A percentile compares a stretch with the other conserved stretches of the same genome.
Evolutionary conservation across 2,888 invertebrate species (phyloP).

Genomic region (Dasysyrphus tricinctus): DNA sequence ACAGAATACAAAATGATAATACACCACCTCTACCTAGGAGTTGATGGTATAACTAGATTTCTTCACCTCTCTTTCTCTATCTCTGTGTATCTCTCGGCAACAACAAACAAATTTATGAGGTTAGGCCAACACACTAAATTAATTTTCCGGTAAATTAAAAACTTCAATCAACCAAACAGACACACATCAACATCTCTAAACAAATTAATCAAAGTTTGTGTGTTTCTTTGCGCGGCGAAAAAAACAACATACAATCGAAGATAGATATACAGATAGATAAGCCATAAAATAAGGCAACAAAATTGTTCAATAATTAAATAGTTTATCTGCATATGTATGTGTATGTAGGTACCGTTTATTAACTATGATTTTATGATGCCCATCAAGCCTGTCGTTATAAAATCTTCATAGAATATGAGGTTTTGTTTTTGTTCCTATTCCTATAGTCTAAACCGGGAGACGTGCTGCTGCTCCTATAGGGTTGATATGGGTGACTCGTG

Average conservation of each 20-base stretch:
- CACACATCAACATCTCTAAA: constrained; percentile 57
- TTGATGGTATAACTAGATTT: not conserved
- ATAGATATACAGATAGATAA: not conserved
- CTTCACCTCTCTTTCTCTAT: not conserved
- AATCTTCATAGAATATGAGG: constrained; percentile 38
- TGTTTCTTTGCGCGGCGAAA: constrained; percentile 1
- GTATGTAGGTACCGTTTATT: constrained; percentile 53
- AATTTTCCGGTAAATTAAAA: constrained; percentile 74
- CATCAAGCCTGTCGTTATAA: constrained; percentile 41
- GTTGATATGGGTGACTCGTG: constrained; percentile 52
- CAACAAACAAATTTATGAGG: constrained; percentile 67
- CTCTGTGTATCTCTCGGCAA: not conserved
- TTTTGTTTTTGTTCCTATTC: not conserved
- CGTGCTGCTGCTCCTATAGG: not conserved
- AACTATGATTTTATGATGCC: constrained; percentile 69
- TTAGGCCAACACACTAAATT: constrained; percentile 70
- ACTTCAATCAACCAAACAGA: constrained; percentile 67
- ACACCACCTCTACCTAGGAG: not conserved
- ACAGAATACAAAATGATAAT: not conserved
- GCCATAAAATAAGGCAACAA: constrained; percentile 46
- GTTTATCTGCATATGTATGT: not conserved
- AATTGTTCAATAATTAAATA: constrained; percentile 58
- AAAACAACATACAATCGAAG: constrained; percentile 6
- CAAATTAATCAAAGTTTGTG: constrained; percentile 67
- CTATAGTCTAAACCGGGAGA: not conserved